A percentile compares a stretch with the other conserved stretches of the same genome.
Evolutionary conservation across 2,797 vertebrate species (phyloP).

Genomic region (Microcaecilia unicolor): DNA sequence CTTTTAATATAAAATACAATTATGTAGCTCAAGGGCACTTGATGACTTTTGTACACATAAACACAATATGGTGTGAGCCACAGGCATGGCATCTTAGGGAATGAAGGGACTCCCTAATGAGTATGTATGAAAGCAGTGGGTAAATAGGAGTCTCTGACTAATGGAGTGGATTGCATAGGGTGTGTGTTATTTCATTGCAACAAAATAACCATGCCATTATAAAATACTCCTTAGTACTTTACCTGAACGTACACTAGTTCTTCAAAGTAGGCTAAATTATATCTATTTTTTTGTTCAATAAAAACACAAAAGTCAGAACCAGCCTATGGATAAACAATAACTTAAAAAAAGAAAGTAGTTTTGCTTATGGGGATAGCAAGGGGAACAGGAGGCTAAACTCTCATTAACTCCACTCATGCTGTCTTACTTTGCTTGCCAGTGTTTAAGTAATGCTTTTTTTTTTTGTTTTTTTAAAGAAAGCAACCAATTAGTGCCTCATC

Average conservation of each 20-base stretch:
- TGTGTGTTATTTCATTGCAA: neutral
- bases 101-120: neutral
- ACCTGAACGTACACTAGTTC: no score
- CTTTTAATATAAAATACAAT: constrained; percentile 11
- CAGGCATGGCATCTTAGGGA: neutral
- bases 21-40: neutral
- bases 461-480: no score
- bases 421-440: constrained; percentile 70
- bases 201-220: no score
- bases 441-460: constrained; percentile 80
- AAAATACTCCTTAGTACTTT: no score
- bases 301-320: no score
- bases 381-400: no score
- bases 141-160: neutral
- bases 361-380: constrained; percentile 23
- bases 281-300: no score
- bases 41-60: no score
- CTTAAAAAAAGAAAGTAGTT: no score
- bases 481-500: constrained; percentile 99
- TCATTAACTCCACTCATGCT: constrained; percentile 96
- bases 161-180: neutral
- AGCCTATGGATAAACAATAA: no score
- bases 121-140: neutral
- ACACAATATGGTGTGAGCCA: no score
- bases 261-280: no score